Conservation (phyloP, 2,797 vertebrate genomes). For the Platyrinchus mystaceus region DNA sequence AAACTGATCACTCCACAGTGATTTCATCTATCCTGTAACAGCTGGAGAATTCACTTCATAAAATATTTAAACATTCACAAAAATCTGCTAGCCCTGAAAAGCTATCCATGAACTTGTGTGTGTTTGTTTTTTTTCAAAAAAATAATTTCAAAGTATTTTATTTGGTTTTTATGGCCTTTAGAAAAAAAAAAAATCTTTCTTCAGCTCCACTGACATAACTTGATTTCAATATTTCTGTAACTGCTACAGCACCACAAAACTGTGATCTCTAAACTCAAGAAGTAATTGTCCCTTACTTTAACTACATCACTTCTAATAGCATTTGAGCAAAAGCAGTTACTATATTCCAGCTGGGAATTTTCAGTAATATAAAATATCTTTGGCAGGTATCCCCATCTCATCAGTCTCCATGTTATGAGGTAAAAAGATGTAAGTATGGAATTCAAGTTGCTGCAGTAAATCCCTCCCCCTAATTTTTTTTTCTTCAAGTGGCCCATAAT, state of each 20-base stretch:
- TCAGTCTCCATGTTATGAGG: background rate
- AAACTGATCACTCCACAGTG: background rate
- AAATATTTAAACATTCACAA: background rate
- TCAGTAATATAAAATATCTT: background rate
- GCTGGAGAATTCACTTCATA: background rate
- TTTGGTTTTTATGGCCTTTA: background rate
- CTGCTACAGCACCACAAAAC: background rate
- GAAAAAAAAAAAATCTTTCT: background rate
- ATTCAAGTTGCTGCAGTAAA: background rate
- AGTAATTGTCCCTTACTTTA: background rate
- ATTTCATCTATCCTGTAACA: background rate
- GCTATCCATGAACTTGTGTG: background rate
- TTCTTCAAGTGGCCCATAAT: background rate
- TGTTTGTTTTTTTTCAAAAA: background rate
- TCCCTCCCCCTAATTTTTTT: background rate
- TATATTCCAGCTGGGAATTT: background rate
- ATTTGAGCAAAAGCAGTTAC: background rate
- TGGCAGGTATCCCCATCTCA: background rate
- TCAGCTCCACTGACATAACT: background rate
- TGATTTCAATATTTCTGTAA: background rate
- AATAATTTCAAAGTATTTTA: background rate
- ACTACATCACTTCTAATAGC: background rate
- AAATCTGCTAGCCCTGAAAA: background rate
- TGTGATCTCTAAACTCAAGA: background rate
- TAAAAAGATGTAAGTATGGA: background rate